Base-by-base conservation (phyloP, 2,797 vertebrate genomes). In the Chromis chromis region DNA sequence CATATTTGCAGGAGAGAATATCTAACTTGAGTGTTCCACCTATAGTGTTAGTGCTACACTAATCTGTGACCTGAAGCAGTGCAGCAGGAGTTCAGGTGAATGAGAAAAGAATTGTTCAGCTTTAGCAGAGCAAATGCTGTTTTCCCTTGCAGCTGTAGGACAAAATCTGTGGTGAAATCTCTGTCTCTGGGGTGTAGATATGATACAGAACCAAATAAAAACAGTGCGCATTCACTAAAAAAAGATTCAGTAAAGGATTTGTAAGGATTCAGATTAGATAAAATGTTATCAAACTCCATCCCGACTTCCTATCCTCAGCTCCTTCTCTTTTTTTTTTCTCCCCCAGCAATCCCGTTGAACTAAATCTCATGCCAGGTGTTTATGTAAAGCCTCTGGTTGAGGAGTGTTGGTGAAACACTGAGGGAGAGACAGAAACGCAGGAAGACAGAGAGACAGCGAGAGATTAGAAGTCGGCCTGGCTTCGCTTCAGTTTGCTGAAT, bases 401-500 rank as follows among this genome's bases (percentile, higher is more conserved):
- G 74, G 50, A 68, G 50, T 65, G 31, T 8, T 48, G 63, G 40
- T 70, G 57, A 64, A 73, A 50, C 66, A 61, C 72, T 71, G 75
- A 14, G 59, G 27, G 59, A 81, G 54, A 76, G 70, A 83, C 57
- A 68, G 76, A 78, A 71, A 85, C 67, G 79, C 67, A 79, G 83
- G 60, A 70, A 68, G 56, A 81, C 54, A 3, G 59, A 78, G 71
- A 86, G 86, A 87, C 74, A 52, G 69, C 22, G 22, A 82, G 81
- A 86, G 79, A 84, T 91, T 88, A 86, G 87, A 91, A 90, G 84
- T 85, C 19, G 50, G 79, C 78, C 88, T 87, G 87, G 89, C 81
- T 83, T 86, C 57, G 61, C 16, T 64, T 87, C 78, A 76, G 72
- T 86, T 85, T 89, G 91, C 93, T 92, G 91, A 94, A 92, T 87